phyloP scores from a whole-genome alignment of 2,113 vertebrate species.

The Eublepharis macularius region DNA sequence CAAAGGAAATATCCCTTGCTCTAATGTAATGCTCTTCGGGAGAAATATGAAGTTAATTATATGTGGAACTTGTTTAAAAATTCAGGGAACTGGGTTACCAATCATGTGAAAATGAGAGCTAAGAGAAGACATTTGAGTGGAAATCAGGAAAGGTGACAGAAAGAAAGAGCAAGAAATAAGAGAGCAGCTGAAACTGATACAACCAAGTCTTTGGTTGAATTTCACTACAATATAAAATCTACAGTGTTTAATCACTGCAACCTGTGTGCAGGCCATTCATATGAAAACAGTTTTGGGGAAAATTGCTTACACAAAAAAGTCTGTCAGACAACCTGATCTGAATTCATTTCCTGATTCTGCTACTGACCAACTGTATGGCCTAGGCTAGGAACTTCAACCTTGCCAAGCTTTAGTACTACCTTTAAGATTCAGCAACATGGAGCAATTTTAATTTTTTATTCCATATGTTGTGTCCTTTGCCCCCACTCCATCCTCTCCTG shows the following conservation, averaged over 20 bases:
- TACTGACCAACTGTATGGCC: neutral
- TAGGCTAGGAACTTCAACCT: neutral
- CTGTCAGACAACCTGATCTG: neutral
- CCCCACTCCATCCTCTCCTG: neutral
- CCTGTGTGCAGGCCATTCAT: neutral
- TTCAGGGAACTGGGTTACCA: neutral
- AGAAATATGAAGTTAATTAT: neutral
- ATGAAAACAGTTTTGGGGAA: neutral
- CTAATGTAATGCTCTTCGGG: neutral
- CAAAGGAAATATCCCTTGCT: neutral
- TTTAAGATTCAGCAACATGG: neutral
- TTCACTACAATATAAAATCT: neutral
- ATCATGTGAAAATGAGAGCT: neutral
- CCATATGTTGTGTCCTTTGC: neutral
- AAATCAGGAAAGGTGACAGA: neutral
- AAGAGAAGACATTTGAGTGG: neutral
- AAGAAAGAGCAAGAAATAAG: neutral
- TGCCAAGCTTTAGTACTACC: neutral
- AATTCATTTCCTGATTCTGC: neutral
- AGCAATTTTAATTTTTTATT: neutral
- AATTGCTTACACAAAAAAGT: neutral
- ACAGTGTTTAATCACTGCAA: neutral
- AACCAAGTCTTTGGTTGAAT: neutral
- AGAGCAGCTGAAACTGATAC: neutral
- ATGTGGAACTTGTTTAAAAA: neutral